phyloP scores from a whole-genome alignment of 2,888 invertebrate genomes.

The Chrysodeixis includens region DNA sequence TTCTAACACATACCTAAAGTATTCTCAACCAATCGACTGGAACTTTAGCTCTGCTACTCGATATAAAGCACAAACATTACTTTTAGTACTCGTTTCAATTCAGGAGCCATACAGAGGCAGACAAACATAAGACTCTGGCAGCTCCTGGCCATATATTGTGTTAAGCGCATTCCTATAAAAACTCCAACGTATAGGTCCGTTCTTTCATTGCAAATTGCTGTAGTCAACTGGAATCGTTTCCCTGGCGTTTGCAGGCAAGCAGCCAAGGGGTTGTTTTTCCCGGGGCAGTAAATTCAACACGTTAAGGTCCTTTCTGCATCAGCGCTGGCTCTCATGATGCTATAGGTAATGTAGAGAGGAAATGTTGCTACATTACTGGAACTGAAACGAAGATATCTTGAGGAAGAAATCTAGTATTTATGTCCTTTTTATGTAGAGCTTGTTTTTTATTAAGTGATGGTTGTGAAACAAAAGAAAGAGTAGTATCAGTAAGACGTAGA shows the following conservation, averaged over 20 bases:
- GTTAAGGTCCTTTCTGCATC: conserved; percentile 26
- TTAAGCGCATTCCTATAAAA: conserved; percentile 3
- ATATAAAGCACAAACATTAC: neutral
- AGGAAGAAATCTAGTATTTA: neutral
- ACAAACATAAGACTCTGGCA: neutral
- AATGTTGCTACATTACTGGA: neutral
- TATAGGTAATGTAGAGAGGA: neutral
- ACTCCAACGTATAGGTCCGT: conserved; percentile 18
- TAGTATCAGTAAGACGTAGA: too few species aligned
- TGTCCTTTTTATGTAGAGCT: too few species aligned
- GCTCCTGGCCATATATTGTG: neutral
- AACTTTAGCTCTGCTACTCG: neutral
- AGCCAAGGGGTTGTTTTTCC: conserved; percentile 47
- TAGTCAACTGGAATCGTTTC: conserved; percentile 41
- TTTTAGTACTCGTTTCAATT: neutral
- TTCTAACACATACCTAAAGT: too few species aligned
- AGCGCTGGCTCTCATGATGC: neutral
- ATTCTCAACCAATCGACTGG: neutral
- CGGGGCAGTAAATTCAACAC: conserved; percentile 44
- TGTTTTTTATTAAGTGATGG: too few species aligned
- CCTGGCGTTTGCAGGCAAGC: conserved; percentile 39
- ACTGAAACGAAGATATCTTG: neutral
- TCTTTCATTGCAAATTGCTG: conserved; percentile 38
- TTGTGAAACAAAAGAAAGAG: too few species aligned
- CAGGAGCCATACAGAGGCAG: neutral